Conservation (phyloP, 2,113 vertebrate genomes). For the Planiliza haematocheilus region DNA sequence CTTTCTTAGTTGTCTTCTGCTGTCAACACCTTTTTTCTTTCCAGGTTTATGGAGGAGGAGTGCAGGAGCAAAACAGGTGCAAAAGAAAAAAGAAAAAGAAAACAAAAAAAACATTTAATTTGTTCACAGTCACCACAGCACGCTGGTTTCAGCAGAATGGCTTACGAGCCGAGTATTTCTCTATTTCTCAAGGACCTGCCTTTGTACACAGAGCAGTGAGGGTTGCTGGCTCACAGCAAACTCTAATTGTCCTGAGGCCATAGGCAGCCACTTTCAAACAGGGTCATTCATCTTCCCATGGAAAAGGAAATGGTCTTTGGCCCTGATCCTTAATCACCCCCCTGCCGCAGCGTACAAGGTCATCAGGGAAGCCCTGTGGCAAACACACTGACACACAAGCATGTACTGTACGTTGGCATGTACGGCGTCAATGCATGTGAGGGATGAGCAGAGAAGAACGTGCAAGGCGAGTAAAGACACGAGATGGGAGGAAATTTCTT, state of each 20-base stretch:
- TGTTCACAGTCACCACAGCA: conserved; percentile 47
- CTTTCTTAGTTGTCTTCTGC: conserved; percentile 34
- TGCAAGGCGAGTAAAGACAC: not conserved
- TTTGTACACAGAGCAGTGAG: conserved; percentile 60
- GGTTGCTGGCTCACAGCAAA: conserved; percentile 76
- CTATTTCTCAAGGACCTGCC: conserved; percentile 74
- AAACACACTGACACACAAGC: conserved; percentile 47
- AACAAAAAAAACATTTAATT: conserved; percentile 66
- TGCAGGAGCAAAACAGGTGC: conserved; percentile 39
- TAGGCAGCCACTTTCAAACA: conserved; percentile 81
- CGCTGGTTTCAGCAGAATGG: conserved; percentile 66
- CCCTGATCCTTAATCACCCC: conserved; percentile 84
- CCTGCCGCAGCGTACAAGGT: conserved; percentile 80
- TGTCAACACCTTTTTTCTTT: conserved; percentile 63
- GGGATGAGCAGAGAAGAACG: not conserved
- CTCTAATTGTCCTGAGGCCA: conserved; percentile 81
- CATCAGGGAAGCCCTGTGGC: conserved; percentile 76
- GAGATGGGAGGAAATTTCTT: conserved; percentile 9
- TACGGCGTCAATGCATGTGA: not conserved
- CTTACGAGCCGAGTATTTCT: conserved; percentile 63
- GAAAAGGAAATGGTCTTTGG: conserved; percentile 81
- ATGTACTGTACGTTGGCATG: not conserved
- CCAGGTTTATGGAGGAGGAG: conserved; percentile 21
- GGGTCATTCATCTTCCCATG: conserved; percentile 82
- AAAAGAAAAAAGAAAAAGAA: conserved; percentile 24